A percentile compares a stretch with the other conserved stretches of the same genome.
phyloP scores from a whole-genome alignment of 2,797 vertebrate species.

The Chiroxiphia lanceolata region DNA sequence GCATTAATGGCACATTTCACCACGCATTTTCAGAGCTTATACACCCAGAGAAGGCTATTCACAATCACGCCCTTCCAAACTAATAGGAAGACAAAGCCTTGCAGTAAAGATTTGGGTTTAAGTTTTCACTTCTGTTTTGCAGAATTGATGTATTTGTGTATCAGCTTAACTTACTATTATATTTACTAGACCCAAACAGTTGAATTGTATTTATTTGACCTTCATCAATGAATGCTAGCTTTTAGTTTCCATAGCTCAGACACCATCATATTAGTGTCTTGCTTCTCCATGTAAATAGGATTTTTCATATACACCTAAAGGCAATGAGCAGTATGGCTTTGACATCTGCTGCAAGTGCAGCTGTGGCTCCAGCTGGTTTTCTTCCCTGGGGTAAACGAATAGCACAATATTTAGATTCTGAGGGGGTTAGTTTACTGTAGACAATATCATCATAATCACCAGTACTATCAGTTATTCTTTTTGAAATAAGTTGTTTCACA shows the following conservation, averaged over 20 bases:
- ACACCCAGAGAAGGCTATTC: not conserved
- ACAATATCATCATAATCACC: not conserved
- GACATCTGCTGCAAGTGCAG: conserved; percentile 36
- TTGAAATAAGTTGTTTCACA: conserved; percentile 11
- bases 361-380: conserved; percentile 26
- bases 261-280: not conserved
- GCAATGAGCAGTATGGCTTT: not conserved
- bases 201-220: not conserved
- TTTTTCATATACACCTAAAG: not conserved
- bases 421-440: not conserved
- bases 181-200: not conserved
- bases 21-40: not conserved
- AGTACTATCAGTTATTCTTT: not conserved
- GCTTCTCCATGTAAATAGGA: not conserved
- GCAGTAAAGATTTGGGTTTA: not conserved
- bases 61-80: not conserved
- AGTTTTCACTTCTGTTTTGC: not conserved
- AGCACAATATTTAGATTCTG: not conserved
- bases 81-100: not conserved
- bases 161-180: not conserved
- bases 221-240: not conserved
- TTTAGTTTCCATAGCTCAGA: not conserved
- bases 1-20: not conserved
- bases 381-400: not conserved
- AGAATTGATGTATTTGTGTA: not conserved